These are phyloP conservation scores for Nematostella vectensis DNA, from an alignment of 92 coral and sea anemone species.

Conservation along the genomic window DNA sequence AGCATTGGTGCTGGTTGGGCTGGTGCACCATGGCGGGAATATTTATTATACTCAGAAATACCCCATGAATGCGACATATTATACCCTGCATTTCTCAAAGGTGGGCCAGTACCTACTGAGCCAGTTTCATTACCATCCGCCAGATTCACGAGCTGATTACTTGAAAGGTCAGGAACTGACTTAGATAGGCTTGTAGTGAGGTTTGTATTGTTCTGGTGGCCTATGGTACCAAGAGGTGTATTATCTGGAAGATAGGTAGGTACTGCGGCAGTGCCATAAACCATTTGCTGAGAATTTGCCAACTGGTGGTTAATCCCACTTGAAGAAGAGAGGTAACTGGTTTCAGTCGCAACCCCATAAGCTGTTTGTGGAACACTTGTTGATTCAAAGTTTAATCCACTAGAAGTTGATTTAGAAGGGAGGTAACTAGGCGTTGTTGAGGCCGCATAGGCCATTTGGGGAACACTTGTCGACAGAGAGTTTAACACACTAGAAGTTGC, in stretches of 20 bases:
- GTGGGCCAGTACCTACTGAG: background rate
- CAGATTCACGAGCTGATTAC: conserved; percentile 43
- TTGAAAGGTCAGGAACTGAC: conserved; percentile 42
- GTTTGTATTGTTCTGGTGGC: conserved; percentile 8
- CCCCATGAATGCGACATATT: background rate
- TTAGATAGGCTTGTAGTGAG: conserved; percentile 31
- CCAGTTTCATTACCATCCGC: background rate
- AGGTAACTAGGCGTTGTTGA: background rate
- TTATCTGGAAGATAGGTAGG: conserved; percentile 16
- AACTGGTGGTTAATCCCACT: no score
- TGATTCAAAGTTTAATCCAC: no score
- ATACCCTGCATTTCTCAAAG: background rate
- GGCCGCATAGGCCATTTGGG: background rate
- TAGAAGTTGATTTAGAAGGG: no score
- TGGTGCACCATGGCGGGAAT: background rate
- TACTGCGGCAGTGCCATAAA: no score
- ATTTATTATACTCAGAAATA: background rate
- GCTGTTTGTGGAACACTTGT: background rate
- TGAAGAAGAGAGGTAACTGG: no score
- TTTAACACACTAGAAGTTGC: conserved; percentile 5
- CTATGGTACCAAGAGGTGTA: conserved; percentile 6
- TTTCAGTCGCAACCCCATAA: no score
- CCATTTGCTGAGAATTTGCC: background rate
- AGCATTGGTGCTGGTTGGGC: conserved; percentile 6
- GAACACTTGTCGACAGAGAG: no score